A percentile compares a stretch with the other conserved stretches of the same genome.
These are phyloP conservation scores for Drosophila melanosoma DNA, from an alignment of 2,888 invertebrate genomes.

Conservation along the genomic window DNA sequence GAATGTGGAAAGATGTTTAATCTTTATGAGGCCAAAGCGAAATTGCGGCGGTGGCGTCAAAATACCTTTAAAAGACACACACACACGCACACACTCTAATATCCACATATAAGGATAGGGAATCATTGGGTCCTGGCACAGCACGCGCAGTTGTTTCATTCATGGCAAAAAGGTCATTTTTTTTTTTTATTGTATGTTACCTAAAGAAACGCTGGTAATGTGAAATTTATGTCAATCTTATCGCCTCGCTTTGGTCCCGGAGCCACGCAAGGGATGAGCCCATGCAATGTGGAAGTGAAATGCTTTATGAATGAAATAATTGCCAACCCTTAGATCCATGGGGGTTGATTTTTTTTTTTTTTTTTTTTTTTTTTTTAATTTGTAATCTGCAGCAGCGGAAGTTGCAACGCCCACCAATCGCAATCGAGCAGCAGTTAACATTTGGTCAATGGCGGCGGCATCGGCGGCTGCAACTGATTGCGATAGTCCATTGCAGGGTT, in stretches of 20 bases:
- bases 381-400: slow-evolving; percentile 55
- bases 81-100: slow-evolving; percentile 29
- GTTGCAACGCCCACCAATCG: slow-evolving; percentile 56
- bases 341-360: slow-evolving; percentile 43
- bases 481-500: slow-evolving; percentile 38
- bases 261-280: slow-evolving; percentile 43
- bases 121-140: slow-evolving; percentile 21
- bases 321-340: slow-evolving; percentile 47
- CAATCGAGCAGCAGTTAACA: slow-evolving; percentile 53
- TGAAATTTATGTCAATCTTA: slow-evolving; percentile 78
- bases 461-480: slow-evolving; percentile 60
- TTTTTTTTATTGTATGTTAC: slow-evolving; percentile 25
- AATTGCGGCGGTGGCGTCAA: slow-evolving; percentile 82
- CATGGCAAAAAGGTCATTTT: slow-evolving; percentile 57
- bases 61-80: slow-evolving; percentile 68
- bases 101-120: slow-evolving; percentile 8
- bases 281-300: slow-evolving; percentile 56
- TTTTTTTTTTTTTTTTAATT: background rate
- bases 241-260: slow-evolving; percentile 53
- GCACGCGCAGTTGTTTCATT: slow-evolving; percentile 65
- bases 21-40: slow-evolving; percentile 78
- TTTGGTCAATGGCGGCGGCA: slow-evolving; percentile 70
- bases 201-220: slow-evolving; percentile 66
- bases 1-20: slow-evolving; percentile 82
- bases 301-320: slow-evolving; percentile 65